Conservation (phyloP, 37 sponge, comb jelly and placozoan genomes). For the Diacarnus erythraeanus region DNA sequence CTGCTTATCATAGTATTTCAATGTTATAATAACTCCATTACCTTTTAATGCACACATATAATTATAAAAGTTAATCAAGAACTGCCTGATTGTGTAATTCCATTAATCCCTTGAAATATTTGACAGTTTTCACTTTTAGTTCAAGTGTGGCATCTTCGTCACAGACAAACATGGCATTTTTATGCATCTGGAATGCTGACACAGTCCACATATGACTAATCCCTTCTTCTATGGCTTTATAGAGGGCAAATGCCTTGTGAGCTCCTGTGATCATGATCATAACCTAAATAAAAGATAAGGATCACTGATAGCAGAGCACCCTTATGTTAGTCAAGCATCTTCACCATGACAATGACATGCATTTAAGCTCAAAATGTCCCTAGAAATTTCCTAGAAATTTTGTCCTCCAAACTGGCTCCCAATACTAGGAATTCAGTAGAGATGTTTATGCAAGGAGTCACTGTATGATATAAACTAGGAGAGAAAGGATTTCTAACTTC, state of each 20-base stretch:
- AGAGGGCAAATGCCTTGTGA: constrained; percentile 91
- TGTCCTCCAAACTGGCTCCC: too few species aligned
- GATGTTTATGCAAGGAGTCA: too few species aligned
- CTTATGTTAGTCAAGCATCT: not conserved
- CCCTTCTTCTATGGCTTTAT: constrained; percentile 96
- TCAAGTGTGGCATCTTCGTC: constrained; percentile 96
- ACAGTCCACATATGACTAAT: constrained; percentile 99
- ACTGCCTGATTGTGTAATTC: constrained; percentile 70
- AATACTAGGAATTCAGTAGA: too few species aligned
- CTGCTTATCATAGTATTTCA: too few species aligned
- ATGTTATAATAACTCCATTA: too few species aligned
- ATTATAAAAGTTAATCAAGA: constrained; percentile 43
- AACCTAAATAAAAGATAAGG: constrained; percentile 41
- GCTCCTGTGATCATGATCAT: constrained; percentile 93
- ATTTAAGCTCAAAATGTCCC: too few species aligned
- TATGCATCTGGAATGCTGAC: constrained; percentile 93
- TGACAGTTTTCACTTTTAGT: constrained; percentile 95
- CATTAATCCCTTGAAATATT: constrained; percentile 97
- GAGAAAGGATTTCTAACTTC: too few species aligned
- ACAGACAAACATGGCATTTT: constrained; percentile 83
- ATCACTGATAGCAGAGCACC: not conserved
- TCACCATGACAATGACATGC: not conserved
- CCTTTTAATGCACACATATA: too few species aligned
- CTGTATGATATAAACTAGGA: too few species aligned
- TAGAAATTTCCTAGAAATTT: too few species aligned